Base-by-base conservation (phyloP, 1,140 invertebrate species). In the Rhynchophorus ferrugineus region DNA sequence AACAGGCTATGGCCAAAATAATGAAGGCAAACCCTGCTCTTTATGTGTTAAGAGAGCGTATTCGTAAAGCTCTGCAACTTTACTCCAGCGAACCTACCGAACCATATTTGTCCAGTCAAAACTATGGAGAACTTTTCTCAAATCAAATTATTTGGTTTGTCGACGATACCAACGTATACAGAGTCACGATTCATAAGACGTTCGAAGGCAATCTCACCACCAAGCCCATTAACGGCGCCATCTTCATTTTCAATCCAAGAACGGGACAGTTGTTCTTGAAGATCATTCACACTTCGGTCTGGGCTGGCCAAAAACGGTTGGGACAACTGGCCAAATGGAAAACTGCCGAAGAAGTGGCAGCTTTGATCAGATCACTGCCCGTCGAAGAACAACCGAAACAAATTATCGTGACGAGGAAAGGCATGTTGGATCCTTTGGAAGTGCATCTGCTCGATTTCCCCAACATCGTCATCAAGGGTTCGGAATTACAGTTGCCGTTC, bases 131-230 rank as follows among this genome's bases (percentile, higher is more conserved):
- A 70, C 75, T 99, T 1, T 99, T 99, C 74, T 96, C 92, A 0
- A 99, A 99, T 75, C 97, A 99, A 71, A 99, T 99, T 60, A 99
- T 99, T 71, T 99, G 96, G 96, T 99, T 98, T 73, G 95, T 99
- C 0, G 95, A 99, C 69, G 95, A 98, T 66, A 98, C 95, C 0
- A 98, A 99, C 71, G 96, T 99, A 17, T 99, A 99, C 71, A 81
- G 97, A 62, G 97, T 99, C 3, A 99, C 97, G 0, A 99, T 99
- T 65, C 97, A 99, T 75, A 99, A 99, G 74, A 99, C 97, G 0
- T 99, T 99, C 74, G 97, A 99, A 72, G 97, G 97, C 29, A 99
- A 99, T 71, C 79, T 99, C 61, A 99, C 97, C 0, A 99, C 97
- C 0, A 99, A 99, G 68, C 97, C 97, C 0, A 99, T 99, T 59